Evolutionary conservation across 2,888 invertebrate species (phyloP).

Genomic region (Drosophila fulvimacula): DNA sequence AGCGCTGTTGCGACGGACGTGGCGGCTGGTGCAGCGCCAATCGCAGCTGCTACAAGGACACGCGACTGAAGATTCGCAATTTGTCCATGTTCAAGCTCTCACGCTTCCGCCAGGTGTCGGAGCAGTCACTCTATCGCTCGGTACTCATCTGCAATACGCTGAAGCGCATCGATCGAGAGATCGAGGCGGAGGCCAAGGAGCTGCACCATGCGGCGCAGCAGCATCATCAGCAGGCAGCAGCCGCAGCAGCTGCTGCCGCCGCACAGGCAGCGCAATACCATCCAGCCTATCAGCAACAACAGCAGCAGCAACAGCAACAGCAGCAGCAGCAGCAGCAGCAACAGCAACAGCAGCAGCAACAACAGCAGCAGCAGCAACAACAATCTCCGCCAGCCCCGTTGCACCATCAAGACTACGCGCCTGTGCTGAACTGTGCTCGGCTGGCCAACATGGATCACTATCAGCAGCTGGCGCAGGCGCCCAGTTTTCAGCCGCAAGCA

Average conservation of each 20-base stretch:
- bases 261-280: constrained; percentile 78
- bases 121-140: constrained; percentile 94
- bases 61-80: constrained; percentile 94
- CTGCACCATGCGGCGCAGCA: constrained; percentile 84
- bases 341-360: constrained; percentile 69
- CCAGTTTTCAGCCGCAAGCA: constrained; percentile 69
- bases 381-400: constrained; percentile 66
- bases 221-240: constrained; percentile 74
- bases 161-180: constrained; percentile 94
- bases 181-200: constrained; percentile 89
- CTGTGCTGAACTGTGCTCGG: constrained; percentile 82
- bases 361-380: constrained; percentile 68
- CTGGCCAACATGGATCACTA: constrained; percentile 82
- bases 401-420: constrained; percentile 77
- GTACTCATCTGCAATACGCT: constrained; percentile 97
- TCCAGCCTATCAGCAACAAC: constrained; percentile 73
- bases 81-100: constrained; percentile 96
- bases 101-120: constrained; percentile 93
- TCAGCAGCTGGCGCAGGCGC: constrained; percentile 73
- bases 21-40: constrained; percentile 88
- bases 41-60: constrained; percentile 92
- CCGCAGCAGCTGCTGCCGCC: constrained; percentile 66
- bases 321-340: constrained; percentile 63
- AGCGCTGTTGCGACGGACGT: constrained; percentile 90
- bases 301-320: constrained; percentile 66